These are phyloP conservation scores for Batillaria attramentaria DNA, from an alignment of 1,140 invertebrate species.

Conservation along the genomic window DNA sequence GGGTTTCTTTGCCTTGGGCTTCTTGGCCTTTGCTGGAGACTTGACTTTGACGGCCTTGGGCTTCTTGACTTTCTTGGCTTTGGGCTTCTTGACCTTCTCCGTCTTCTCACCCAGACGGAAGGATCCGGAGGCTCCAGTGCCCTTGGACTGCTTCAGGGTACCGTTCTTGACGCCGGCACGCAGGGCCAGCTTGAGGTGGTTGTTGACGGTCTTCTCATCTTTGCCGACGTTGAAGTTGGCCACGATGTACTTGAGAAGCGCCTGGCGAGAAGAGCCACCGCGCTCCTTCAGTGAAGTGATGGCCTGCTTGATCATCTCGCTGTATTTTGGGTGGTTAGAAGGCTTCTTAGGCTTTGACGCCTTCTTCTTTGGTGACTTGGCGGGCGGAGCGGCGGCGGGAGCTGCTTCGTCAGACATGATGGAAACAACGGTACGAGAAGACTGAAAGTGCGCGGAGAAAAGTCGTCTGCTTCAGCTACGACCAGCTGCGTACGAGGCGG, in stretches of 20 bases:
- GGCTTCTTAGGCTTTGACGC: constrained; percentile 57
- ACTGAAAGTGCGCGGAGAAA: background rate
- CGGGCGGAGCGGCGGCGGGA: constrained; percentile 31
- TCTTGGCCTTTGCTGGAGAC: constrained; percentile 39
- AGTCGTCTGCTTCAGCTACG: background rate
- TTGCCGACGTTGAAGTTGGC: constrained; percentile 64
- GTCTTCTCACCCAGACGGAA: constrained; percentile 60
- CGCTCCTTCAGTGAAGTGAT: constrained; percentile 50
- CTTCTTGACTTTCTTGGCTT: constrained; percentile 38
- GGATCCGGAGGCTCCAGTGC: constrained; percentile 64
- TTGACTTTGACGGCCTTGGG: constrained; percentile 46
- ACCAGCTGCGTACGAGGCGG: background rate
- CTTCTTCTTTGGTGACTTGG: constrained; percentile 55
- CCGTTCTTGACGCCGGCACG: constrained; percentile 59
- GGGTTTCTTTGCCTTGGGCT: constrained; percentile 38
- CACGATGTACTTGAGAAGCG: constrained; percentile 68
- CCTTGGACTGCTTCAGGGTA: constrained; percentile 62
- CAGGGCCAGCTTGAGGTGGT: constrained; percentile 61
- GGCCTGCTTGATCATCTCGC: constrained; percentile 49
- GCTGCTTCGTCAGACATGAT: constrained; percentile 31
- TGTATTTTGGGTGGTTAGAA: constrained; percentile 54
- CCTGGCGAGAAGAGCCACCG: constrained; percentile 61
- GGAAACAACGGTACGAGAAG: background rate
- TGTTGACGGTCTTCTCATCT: constrained; percentile 60
- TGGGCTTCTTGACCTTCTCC: constrained; percentile 31